A percentile compares a stretch with the other conserved stretches of the same genome.
Conservation (phyloP, 2,797 vertebrate species). For the Hippopotamyrus pictus region DNA sequence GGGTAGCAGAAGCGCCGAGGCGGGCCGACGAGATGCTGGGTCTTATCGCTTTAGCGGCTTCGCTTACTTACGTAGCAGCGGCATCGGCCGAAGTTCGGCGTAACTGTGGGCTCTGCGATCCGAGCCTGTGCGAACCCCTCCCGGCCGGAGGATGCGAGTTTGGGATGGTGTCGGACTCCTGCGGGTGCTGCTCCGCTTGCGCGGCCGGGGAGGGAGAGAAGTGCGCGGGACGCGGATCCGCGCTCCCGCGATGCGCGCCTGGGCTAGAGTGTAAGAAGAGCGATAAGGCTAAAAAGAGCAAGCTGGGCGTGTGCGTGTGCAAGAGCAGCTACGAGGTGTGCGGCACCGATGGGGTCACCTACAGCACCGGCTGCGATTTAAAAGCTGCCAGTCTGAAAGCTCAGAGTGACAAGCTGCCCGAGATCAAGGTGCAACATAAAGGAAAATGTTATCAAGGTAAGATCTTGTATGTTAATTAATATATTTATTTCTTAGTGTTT, state of each 20-base stretch:
- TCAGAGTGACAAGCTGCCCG: conserved; percentile 49
- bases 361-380: conserved; percentile 71
- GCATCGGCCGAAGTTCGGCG: conserved; percentile 39
- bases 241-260: conserved; percentile 62
- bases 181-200: conserved; percentile 74
- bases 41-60: conserved; percentile 21
- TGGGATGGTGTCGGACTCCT: conserved; percentile 61
- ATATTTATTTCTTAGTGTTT: neutral
- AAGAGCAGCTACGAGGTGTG: conserved; percentile 79
- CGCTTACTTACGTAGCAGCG: conserved; percentile 29
- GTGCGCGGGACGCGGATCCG: conserved; percentile 60
- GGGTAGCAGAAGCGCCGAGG: neutral
- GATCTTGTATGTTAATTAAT: conserved; percentile 12
- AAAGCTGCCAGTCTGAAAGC: conserved; percentile 65
- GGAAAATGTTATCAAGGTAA: conserved; percentile 81
- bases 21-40: conserved; percentile 22
- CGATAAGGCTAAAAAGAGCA: conserved; percentile 61
- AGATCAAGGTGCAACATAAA: conserved; percentile 70
- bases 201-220: conserved; percentile 67
- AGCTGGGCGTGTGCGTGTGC: conserved; percentile 69
- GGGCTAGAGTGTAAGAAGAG: conserved; percentile 76
- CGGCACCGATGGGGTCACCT: conserved; percentile 72
- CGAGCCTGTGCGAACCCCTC: conserved; percentile 56
- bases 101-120: conserved; percentile 59
- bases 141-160: conserved; percentile 61